Evolutionary conservation across 2,113 vertebrate species (phyloP).

Genomic region (Channa maculata): DNA sequence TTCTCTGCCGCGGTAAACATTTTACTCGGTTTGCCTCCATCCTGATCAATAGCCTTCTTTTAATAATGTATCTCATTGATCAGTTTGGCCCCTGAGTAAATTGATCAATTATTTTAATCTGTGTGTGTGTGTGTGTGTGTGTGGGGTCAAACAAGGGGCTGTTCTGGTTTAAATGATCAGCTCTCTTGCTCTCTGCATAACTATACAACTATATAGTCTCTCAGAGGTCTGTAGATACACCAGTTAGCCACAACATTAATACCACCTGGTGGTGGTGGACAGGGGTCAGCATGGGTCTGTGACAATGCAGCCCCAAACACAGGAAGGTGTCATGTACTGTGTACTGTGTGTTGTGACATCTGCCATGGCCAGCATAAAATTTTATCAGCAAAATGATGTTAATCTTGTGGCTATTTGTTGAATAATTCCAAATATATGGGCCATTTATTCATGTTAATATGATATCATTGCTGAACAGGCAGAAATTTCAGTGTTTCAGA

Average conservation of each 20-base stretch:
- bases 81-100: conserved; percentile 83
- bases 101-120: conserved; percentile 86
- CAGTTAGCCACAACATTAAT: too few species aligned
- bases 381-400: too few species aligned
- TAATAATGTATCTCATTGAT: conserved; percentile 88
- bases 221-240: conserved; percentile 3
- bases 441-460: conserved; percentile 12
- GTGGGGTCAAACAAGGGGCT: conserved; percentile 60
- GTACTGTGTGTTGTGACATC: too few species aligned
- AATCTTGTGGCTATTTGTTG: too few species aligned
- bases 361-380: too few species aligned
- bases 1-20: conserved; percentile 84
- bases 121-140: too few species aligned
- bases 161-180: conserved; percentile 61
- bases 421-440: conserved; percentile 5
- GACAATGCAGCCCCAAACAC: too few species aligned
- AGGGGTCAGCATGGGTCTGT: too few species aligned
- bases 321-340: too few species aligned
- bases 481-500: conserved; percentile 1
- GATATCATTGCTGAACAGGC: conserved; percentile 15
- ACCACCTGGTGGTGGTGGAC: too few species aligned
- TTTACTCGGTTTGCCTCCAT: conserved; percentile 79
- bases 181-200: not conserved
- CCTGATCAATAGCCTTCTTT: conserved; percentile 84
- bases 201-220: conserved; percentile 15